Evolutionary conservation across 2,797 vertebrate species (phyloP).

Genomic region (Anguilla marmorata): DNA sequence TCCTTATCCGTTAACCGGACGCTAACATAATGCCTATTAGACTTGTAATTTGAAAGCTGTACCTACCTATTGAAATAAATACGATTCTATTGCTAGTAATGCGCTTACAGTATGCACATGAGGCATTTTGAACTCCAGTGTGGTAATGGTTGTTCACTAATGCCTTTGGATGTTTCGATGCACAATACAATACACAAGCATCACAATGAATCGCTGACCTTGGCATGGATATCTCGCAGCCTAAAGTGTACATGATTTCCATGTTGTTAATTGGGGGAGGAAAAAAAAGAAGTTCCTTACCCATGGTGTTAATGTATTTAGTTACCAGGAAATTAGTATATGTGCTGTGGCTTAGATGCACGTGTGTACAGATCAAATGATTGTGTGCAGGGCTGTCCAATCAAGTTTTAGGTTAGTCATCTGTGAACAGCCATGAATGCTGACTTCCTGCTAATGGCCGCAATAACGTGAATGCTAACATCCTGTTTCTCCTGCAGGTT

Average conservation of each 20-base stretch:
- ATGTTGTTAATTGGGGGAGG: not conserved
- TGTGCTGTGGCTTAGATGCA: not conserved
- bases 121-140: not conserved
- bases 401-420: not conserved
- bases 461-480: conserved; percentile 29
- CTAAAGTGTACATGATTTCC: not conserved
- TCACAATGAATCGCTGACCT: not conserved
- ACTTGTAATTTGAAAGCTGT: not conserved
- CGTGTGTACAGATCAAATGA: not conserved
- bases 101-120: not conserved
- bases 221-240: not conserved
- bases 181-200: not conserved
- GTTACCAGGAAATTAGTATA: not conserved
- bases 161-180: not conserved
- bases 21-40: not conserved
- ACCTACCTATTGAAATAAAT: not conserved
- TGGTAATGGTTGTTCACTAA: not conserved
- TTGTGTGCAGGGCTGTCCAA: not conserved
- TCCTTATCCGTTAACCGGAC: not conserved
- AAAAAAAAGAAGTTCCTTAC: not conserved
- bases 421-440: not conserved
- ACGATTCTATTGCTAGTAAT: not conserved
- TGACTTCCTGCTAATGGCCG: not conserved
- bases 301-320: not conserved
- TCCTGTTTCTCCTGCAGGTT: conserved; percentile 67